Conservation (phyloP, 2,113 vertebrate species). For the Proteles cristata region DNA sequence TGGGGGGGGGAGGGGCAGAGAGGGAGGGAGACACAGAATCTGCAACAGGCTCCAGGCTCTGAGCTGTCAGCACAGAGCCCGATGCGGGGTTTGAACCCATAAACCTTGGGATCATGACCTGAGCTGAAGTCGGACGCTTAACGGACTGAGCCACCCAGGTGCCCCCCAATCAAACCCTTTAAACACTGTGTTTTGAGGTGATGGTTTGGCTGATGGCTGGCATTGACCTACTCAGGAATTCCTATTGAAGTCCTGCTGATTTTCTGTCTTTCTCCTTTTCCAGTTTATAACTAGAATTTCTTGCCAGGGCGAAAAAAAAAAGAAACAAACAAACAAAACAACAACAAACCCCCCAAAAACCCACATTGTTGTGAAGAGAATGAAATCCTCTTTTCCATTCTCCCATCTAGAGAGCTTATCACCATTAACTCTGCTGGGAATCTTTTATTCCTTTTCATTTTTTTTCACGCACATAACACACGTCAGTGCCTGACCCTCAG, state of each 20-base stretch:
- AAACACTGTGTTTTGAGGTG: constrained; percentile 30
- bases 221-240: constrained; percentile 39
- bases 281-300: neutral
- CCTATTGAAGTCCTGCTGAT: neutral
- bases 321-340: neutral
- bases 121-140: no score
- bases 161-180: neutral
- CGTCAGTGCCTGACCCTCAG: neutral
- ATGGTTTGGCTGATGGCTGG: constrained; percentile 34
- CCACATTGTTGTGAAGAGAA: neutral
- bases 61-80: no score
- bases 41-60: no score
- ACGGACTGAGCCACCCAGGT: no score
- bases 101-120: no score
- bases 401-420: neutral
- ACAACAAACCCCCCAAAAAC: neutral
- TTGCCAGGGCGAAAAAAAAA: neutral
- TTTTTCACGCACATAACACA: no score
- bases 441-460: neutral
- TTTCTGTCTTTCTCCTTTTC: neutral
- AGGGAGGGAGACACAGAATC: no score
- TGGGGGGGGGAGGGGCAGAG: no score
- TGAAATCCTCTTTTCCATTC: neutral
- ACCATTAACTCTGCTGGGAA: neutral
- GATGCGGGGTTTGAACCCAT: no score